Conservation (phyloP, 1,140 invertebrate genomes). For the Caenorhabditis remanei region DNA sequence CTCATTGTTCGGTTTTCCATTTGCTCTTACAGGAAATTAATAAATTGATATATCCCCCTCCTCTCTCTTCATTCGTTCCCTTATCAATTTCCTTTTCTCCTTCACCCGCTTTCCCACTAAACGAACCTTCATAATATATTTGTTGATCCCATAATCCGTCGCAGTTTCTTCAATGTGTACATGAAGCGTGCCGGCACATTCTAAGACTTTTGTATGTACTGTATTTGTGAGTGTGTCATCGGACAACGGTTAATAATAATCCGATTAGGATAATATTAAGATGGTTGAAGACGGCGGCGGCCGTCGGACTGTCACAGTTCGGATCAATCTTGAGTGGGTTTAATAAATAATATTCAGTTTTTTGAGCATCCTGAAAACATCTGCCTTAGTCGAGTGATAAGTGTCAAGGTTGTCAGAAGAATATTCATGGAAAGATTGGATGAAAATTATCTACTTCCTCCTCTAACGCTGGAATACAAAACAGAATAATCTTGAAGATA, state of each 20-base stretch:
- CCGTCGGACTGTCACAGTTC: slow-evolving; percentile 8
- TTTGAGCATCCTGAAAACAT: background rate
- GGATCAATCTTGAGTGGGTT: slow-evolving; percentile 42
- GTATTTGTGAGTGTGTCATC: slow-evolving; percentile 32
- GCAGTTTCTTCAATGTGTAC: slow-evolving; percentile 34
- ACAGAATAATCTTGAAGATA: no score
- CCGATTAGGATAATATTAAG: slow-evolving; percentile 53
- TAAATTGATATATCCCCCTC: background rate
- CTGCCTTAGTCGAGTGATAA: background rate
- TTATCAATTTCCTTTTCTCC: slow-evolving; percentile 33
- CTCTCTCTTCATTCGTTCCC: background rate
- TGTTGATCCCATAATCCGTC: slow-evolving; percentile 29
- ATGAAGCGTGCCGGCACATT: slow-evolving; percentile 55
- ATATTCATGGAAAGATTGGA: no score
- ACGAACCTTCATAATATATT: slow-evolving; percentile 20
- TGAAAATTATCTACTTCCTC: no score
- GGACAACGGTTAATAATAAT: slow-evolving; percentile 44
- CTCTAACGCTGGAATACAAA: no score
- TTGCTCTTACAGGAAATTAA: slow-evolving; percentile 7
- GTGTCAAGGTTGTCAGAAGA: background rate
- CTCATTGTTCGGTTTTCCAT: slow-evolving; percentile 19
- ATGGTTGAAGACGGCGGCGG: slow-evolving; percentile 4
- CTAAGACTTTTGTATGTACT: slow-evolving; percentile 37
- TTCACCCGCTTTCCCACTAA: background rate
- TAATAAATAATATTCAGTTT: background rate